phyloP scores from a whole-genome alignment of 1,140 invertebrate genomes.

The Nephila pilipes region DNA sequence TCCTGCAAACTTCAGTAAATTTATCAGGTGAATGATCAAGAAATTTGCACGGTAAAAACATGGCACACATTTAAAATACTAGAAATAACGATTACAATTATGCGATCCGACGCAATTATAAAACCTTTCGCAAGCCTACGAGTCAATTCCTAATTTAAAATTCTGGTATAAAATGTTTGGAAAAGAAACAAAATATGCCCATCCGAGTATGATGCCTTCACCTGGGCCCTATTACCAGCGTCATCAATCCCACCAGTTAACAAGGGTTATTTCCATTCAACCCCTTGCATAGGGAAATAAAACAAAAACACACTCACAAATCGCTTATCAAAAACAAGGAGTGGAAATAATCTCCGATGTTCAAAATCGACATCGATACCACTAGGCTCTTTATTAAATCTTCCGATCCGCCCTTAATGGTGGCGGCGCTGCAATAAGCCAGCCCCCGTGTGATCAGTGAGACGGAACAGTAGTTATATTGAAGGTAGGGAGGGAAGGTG shows the following conservation, averaged over 20 bases:
- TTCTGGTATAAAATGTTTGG: not conserved
- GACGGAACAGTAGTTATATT: conserved; percentile 71
- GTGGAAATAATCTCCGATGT: conserved; percentile 75
- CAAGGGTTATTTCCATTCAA: conserved; percentile 35
- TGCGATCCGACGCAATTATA: too few species aligned
- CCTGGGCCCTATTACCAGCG: not conserved
- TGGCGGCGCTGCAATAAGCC: conserved; percentile 60
- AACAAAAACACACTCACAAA: conserved; percentile 61
- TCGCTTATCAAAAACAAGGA: conserved; percentile 69
- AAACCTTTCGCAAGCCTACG: too few species aligned
- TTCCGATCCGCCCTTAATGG: conserved; percentile 73
- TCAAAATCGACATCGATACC: conserved; percentile 72
- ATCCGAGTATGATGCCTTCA: not conserved
- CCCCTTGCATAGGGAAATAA: conserved; percentile 26
- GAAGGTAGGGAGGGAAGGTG: conserved; percentile 31
- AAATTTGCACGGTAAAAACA: too few species aligned
- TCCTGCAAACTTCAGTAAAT: too few species aligned
- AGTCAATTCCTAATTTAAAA: too few species aligned
- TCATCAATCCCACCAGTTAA: conserved; percentile 13
- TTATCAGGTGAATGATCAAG: too few species aligned
- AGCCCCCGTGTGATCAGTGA: conserved; percentile 48
- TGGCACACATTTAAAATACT: too few species aligned
- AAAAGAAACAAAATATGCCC: not conserved
- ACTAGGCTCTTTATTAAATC: conserved; percentile 75
- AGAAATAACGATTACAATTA: too few species aligned